Evolutionary conservation across 2,888 invertebrate species (phyloP).

Genomic region (Prosopocoilus inquinatus): DNA sequence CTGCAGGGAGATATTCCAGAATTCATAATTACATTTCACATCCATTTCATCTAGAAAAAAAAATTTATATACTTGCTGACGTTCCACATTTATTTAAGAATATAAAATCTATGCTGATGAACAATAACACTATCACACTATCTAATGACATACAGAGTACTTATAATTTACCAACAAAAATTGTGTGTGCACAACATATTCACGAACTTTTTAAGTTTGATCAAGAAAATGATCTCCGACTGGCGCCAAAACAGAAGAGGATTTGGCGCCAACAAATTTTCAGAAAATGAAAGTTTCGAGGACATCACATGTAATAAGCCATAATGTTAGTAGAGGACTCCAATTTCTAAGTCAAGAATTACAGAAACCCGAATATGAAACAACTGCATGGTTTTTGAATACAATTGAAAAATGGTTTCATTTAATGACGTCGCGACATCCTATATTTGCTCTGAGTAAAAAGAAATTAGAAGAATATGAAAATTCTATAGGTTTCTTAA

Average conservation of each 20-base stretch:
- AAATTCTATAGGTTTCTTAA: conserved; percentile 9
- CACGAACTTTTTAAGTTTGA: too few relatives aligned
- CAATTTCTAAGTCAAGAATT: conserved; percentile 14
- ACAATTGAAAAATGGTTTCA: conserved; percentile 21
- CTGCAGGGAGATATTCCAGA: conserved; percentile 8
- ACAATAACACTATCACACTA: neutral
- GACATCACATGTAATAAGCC: conserved; percentile 19
- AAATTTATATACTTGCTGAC: conserved; percentile 4
- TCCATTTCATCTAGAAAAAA: conserved; percentile 12
- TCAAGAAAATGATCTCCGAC: too few relatives aligned
- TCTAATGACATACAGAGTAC: neutral
- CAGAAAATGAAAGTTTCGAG: conserved; percentile 22
- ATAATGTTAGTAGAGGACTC: conserved; percentile 19
- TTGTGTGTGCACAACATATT: too few relatives aligned
- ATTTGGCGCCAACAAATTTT: conserved; percentile 11
- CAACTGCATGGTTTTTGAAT: conserved; percentile 26
- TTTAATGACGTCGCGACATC: conserved; percentile 23
- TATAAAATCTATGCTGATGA: neutral
- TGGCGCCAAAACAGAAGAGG: conserved; percentile 9
- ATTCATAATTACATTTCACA: conserved; percentile 19
- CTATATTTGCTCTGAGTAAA: conserved; percentile 16
- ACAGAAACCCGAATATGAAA: conserved; percentile 12
- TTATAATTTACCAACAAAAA: neutral
- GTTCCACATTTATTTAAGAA: conserved; percentile 1
- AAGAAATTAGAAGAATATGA: conserved; percentile 12